phyloP scores from a whole-genome alignment of 2,888 invertebrate species.

The Fragum fragum region DNA sequence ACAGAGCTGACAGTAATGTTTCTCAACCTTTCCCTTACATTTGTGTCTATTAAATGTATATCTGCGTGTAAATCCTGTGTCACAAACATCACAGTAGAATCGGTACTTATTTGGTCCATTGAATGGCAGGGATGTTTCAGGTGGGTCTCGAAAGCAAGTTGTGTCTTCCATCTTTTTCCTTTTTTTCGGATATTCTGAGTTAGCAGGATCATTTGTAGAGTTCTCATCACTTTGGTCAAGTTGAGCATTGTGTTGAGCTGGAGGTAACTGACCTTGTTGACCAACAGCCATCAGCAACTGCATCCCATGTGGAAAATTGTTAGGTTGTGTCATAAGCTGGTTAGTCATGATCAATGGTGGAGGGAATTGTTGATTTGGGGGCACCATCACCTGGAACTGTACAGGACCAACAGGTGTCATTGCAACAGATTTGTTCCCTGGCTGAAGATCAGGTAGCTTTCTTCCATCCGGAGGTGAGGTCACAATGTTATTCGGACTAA shows the following conservation, averaged over 20 bases:
- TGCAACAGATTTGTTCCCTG: not conserved
- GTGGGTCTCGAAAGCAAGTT: slow-evolving; percentile 58
- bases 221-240: not conserved
- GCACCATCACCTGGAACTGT: not conserved
- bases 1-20: slow-evolving; percentile 65
- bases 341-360: not conserved
- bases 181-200: slow-evolving; percentile 35
- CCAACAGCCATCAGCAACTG: slow-evolving; percentile 18
- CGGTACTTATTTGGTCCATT: slow-evolving; percentile 65
- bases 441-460: not conserved
- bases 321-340: slow-evolving; percentile 14
- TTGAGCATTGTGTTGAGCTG: not conserved
- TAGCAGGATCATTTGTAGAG: not conserved
- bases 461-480: slow-evolving; percentile 1
- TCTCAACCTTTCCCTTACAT: slow-evolving; percentile 65
- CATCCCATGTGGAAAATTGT: slow-evolving; percentile 12
- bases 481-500: slow-evolving; percentile 19
- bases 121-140: slow-evolving; percentile 62
- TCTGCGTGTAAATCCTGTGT: slow-evolving; percentile 62
- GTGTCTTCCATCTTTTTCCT: slow-evolving; percentile 61
- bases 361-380: not conserved
- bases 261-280: not conserved
- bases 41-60: slow-evolving; percentile 65
- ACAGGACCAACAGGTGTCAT: slow-evolving; percentile 25
- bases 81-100: slow-evolving; percentile 66